Conservation (phyloP, 37 sponge, comb jelly and placozoan genomes). For the Aphrocallistes beatrix region DNA sequence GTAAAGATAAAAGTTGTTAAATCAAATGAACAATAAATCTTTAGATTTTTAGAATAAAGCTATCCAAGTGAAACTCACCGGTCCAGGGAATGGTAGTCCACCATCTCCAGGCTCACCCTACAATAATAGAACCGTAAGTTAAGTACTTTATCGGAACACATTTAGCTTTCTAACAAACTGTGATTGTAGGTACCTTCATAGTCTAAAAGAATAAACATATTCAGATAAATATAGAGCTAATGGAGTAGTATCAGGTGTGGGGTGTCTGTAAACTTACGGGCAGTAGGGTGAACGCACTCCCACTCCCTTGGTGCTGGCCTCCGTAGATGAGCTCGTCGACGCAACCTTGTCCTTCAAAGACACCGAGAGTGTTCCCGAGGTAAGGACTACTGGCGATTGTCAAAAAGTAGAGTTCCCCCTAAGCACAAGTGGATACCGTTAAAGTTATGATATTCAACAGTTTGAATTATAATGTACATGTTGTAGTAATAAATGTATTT, state of each 20-base stretch:
- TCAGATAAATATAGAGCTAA: not conserved
- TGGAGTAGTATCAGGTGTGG: not conserved
- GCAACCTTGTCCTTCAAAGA: not conserved
- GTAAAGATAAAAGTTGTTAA: not conserved
- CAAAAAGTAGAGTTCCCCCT: not conserved
- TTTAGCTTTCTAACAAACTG: not conserved
- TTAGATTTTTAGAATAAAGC: not conserved
- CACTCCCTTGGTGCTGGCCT: not conserved
- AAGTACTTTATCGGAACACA: not conserved
- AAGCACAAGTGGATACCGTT: not conserved
- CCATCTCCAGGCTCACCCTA: not conserved
- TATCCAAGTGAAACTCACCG: not conserved
- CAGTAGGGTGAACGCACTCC: not conserved
- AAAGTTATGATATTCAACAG: not conserved
- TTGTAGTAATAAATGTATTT: not conserved
- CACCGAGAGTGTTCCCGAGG: not conserved
- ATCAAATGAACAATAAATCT: not conserved
- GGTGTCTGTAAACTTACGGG: not conserved
- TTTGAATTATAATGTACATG: not conserved
- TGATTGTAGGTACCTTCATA: not conserved
- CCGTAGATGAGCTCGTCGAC: not conserved
- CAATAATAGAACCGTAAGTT: not conserved
- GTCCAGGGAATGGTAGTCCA: constrained; percentile 8
- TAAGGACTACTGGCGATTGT: not conserved
- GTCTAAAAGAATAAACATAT: not conserved